A percentile compares a stretch with the other conserved stretches of the same genome.
These are phyloP conservation scores for Diachrysia chrysitis DNA, from an alignment of 2,888 invertebrate genomes.

Conservation along the genomic window DNA sequence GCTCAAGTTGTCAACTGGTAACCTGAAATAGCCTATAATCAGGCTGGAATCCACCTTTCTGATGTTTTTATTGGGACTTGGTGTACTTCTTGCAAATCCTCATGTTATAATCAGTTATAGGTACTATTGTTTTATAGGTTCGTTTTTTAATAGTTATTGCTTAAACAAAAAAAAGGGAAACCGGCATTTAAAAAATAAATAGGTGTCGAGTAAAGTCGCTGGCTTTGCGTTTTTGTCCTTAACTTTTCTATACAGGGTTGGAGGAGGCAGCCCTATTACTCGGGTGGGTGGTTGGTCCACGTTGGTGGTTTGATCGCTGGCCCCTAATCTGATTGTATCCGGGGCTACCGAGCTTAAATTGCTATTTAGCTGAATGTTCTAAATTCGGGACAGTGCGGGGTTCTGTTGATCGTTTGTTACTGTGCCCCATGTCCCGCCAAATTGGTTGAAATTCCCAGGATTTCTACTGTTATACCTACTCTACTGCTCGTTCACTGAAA, in stretches of 20 bases:
- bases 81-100: too few species aligned
- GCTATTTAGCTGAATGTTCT: conserved; percentile 46
- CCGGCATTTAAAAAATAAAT: neutral
- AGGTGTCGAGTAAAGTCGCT: neutral
- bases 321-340: conserved; percentile 45
- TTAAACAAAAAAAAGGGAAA: too few species aligned
- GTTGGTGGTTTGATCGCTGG: conserved; percentile 28
- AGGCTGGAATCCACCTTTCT: too few species aligned
- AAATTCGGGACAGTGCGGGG: conserved; percentile 24
- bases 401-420: conserved; percentile 29
- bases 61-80: too few species aligned
- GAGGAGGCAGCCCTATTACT: conserved; percentile 26
- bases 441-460: neutral
- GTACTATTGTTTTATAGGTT: too few species aligned
- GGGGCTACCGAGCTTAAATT: conserved; percentile 42
- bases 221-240: conserved; percentile 10
- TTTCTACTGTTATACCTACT: neutral
- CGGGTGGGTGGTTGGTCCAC: conserved; percentile 15
- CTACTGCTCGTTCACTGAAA: neutral
- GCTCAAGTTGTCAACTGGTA: too few species aligned
- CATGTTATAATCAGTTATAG: too few species aligned
- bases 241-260: conserved; percentile 20
- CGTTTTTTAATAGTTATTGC: too few species aligned
- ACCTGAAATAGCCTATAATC: too few species aligned
- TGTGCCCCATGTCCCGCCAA: conserved; percentile 1